phyloP scores from a whole-genome alignment of 1,140 invertebrate genomes.

The Cryptotermes secundus region DNA sequence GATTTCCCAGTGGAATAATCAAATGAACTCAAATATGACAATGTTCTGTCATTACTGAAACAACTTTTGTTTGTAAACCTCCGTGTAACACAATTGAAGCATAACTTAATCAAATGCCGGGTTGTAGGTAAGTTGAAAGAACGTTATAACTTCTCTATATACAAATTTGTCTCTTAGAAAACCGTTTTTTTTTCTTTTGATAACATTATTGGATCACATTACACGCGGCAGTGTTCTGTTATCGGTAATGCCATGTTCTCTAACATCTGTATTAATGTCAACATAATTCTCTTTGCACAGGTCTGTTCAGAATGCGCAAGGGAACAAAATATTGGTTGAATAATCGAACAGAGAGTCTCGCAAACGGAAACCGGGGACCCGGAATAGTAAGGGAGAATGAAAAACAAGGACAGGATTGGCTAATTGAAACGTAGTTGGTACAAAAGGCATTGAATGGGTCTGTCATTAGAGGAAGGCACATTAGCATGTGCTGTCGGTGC shows the following conservation, averaged over 20 bases:
- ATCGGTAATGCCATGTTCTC: neutral
- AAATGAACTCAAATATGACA: too few relatives aligned
- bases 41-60: too few relatives aligned
- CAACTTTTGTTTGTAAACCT: too few relatives aligned
- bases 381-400: neutral
- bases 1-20: too few relatives aligned
- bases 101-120: too few relatives aligned
- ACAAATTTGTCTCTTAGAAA: neutral
- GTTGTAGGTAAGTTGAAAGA: neutral
- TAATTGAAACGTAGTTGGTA: neutral
- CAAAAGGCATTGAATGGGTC: neutral
- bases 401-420: neutral
- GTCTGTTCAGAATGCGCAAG: neutral
- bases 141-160: neutral
- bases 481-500: neutral
- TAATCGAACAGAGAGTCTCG: slow-evolving; percentile 3
- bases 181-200: neutral
- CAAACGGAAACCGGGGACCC: neutral
- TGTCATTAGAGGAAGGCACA: neutral
- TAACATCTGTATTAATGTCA: neutral
- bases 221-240: neutral
- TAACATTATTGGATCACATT: neutral
- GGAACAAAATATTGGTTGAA: neutral
- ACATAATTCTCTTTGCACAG: neutral
- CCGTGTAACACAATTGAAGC: too few relatives aligned